Evolutionary conservation across 2,113 vertebrate species (phyloP).

Genomic region (Aplodontia rufa): DNA sequence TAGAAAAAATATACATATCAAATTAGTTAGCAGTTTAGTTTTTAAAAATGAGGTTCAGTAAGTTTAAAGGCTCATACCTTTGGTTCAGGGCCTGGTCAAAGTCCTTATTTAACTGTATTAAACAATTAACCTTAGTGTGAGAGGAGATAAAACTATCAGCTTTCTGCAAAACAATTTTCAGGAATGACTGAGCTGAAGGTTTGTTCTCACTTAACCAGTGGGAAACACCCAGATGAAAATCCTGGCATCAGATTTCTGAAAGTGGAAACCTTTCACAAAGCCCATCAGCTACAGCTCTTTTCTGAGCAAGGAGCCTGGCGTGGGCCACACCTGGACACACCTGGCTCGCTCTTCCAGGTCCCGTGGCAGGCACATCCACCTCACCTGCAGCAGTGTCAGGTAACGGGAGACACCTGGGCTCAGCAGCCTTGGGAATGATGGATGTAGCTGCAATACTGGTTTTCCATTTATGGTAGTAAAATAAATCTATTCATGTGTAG

Average conservation of each 20-base stretch:
- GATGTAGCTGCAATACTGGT: neutral
- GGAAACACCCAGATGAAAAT: neutral
- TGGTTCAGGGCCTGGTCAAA: neutral
- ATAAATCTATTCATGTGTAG: neutral
- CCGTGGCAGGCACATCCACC: neutral
- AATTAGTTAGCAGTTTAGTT: neutral
- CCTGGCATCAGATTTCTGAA: neutral
- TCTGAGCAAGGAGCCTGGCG: too few species aligned
- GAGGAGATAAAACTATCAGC: neutral
- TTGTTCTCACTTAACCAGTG: neutral
- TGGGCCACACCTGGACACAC: neutral
- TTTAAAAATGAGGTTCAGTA: neutral
- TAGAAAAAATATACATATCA: neutral
- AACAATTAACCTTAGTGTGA: neutral
- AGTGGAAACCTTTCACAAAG: neutral
- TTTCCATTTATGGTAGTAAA: neutral
- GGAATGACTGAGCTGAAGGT: neutral
- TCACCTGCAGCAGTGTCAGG: too few species aligned
- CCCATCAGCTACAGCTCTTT: neutral
- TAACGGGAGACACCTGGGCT: neutral
- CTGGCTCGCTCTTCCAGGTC: too few species aligned
- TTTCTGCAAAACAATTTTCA: neutral
- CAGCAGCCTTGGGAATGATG: neutral
- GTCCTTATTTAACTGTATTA: neutral
- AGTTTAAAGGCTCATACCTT: neutral